Base-by-base conservation (phyloP, 37 sponge, comb jelly and placozoan species). In the Axinella damicornis region DNA sequence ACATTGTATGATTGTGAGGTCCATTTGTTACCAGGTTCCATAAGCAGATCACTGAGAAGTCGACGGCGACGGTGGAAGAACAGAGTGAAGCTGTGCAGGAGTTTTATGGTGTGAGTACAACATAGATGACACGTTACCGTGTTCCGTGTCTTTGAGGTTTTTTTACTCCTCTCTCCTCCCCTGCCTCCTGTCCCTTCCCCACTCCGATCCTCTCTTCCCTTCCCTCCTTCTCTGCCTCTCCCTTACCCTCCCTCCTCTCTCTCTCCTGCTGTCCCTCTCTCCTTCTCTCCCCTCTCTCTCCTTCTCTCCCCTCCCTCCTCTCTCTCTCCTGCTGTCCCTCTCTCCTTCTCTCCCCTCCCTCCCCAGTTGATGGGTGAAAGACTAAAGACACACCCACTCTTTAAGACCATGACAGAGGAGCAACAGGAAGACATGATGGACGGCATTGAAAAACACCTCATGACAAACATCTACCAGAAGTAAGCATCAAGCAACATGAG, bases 361-460 rank as follows among this genome's bases (percentile, higher is more conserved):
- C 25, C 14, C 25, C 62, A 27, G 25, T 25, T 14, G 5, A 87
- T 83, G 76, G 69, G 55, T 17, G 76, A 78, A 40, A 25, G 83
- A 28, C 59, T 88, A 2, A 37, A 73, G 73, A 78, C 89, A 28
- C 77, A 80, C 63, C 37, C 83, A n/a, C 72, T 73, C 5, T 91
- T 91, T 80, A 71, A 69, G 36, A 74, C 15, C 65, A 76, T 88
- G 76, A 77, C 81, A 31, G 89, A 83, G 58, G 92, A 91, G 20
- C 83, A 94, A 67, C 79, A 69, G 53, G 92, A 85, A 25, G 79
- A 74, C 53, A 82, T 83, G 36, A 77, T 94, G 89, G 89, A 94
- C 68, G 86, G 88, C 0, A 84, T 91, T 22, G 95, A 94, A 70
- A 91, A 88, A 41, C 83, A 87, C 38, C 41, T 94, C 35, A 94